phyloP scores from a whole-genome alignment of 2,888 invertebrate genomes.

The Rhamnusium bicolor region DNA sequence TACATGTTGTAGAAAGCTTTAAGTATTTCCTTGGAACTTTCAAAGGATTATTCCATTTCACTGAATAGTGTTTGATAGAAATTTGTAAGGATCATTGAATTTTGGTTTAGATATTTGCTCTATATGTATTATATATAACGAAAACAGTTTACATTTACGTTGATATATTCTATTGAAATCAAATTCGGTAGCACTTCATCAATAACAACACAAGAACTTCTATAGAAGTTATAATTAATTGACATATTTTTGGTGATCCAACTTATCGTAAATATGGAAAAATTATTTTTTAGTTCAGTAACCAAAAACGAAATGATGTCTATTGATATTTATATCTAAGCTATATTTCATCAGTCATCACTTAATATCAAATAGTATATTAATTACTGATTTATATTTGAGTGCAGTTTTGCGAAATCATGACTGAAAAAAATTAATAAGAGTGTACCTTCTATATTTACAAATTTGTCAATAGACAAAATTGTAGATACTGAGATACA shows the following conservation, averaged over 20 bases:
- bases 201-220: background rate
- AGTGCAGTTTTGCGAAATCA: too few species aligned
- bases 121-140: background rate
- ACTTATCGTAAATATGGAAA: too few species aligned
- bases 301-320: too few species aligned
- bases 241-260: background rate
- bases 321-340: too few species aligned
- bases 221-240: background rate
- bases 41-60: conserved; percentile 10
- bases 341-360: too few species aligned
- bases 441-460: too few species aligned
- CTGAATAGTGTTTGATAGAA: background rate
- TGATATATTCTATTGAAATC: conserved; percentile 4
- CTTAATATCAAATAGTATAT: too few species aligned
- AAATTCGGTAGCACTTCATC: background rate
- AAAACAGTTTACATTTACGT: background rate
- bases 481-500: too few species aligned
- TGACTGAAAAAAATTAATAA: too few species aligned
- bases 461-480: too few species aligned
- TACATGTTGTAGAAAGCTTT: background rate
- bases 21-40: background rate
- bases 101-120: background rate
- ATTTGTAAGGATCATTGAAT: conserved; percentile 9
- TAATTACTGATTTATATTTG: too few species aligned
- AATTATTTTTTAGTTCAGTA: too few species aligned